Evolutionary conservation across 2,797 vertebrate species (phyloP), one percentile per base, ranked within the genome.

Genomic region (Micromesistius poutassou): DNA sequence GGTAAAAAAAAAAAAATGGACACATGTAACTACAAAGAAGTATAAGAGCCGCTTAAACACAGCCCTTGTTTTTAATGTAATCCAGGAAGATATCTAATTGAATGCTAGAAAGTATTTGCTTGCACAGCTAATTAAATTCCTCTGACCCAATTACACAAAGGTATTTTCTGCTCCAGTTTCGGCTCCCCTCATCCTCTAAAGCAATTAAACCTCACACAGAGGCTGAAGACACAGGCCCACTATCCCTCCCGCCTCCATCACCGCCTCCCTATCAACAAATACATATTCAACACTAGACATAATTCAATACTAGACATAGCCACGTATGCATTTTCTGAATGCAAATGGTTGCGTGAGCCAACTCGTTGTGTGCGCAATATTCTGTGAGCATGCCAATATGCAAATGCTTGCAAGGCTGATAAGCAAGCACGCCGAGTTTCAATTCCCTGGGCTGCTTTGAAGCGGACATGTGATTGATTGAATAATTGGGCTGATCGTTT

Each of bases 91-190:
- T 38, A 38, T 73, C 35, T 73, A 73, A 73, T 73, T 73, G 10
- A 35, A 73, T 36, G 62, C 72, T 19, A 38, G 16, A n/a, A 73
- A 36, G 68, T 31, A 71, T 12, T 30, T 5, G 70, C 68, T 16
- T 3, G 28, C 68, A 14, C 30, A n/a, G 22, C 14, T 38, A 73
- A 73, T 36, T 36, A 36, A 73, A 73, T 35, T 10, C 33, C 3
- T 35, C 33, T 35, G 72, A 38, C 72, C 35, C 1, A 73, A 73
- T 73, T 73, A 73, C 72, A 38, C 22, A 38, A 19, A 72, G 71
- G 71, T 36, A 72, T 35, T 13, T 74, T n/a, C 25, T 25, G 22
- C 55, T 10, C 25, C n/a, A n/a, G 35, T 22, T 16, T 50, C 12
- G 25, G 2, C 5, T n/a, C 33, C 72, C 8, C 72, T 40, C 72